Percentiles rank a stretch among this genome's conserved stretches.
phyloP scores from a whole-genome alignment of 1,140 invertebrate species.

The Drosophila lacteicornis region DNA sequence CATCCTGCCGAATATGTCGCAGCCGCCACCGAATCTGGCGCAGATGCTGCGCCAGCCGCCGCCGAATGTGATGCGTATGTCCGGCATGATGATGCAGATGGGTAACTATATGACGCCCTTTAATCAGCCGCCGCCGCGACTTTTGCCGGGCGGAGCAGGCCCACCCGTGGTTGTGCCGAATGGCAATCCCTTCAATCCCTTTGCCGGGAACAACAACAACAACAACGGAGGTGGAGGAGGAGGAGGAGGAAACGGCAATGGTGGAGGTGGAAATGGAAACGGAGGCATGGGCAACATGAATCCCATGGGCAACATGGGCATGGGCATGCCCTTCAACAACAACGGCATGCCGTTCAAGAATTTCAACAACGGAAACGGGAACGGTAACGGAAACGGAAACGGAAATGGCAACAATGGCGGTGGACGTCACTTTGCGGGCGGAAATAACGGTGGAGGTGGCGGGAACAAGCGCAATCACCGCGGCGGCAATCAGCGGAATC shows the following conservation, averaged over 20 bases:
- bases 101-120: slow-evolving; percentile 77
- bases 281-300: slow-evolving; percentile 38
- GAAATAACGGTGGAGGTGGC: slow-evolving; percentile 46
- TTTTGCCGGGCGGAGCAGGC: slow-evolving; percentile 3
- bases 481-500: slow-evolving; percentile 46
- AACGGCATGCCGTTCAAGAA: slow-evolving; percentile 45
- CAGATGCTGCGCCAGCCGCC: slow-evolving; percentile 72
- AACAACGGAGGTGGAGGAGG: slow-evolving; percentile 6
- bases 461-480: slow-evolving; percentile 50
- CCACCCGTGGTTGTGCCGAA: slow-evolving; percentile 60
- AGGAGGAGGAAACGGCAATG: not conserved
- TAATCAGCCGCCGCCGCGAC: slow-evolving; percentile 57
- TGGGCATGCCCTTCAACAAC: slow-evolving; percentile 33
- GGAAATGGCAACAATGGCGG: slow-evolving; percentile 32
- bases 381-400: slow-evolving; percentile 34
- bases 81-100: slow-evolving; percentile 71
- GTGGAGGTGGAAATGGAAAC: slow-evolving; percentile 4
- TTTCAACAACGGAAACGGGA: slow-evolving; percentile 48
- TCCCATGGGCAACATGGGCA: slow-evolving; percentile 32
- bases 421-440: slow-evolving; percentile 45
- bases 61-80: slow-evolving; percentile 57
- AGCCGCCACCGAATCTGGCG: slow-evolving; percentile 62
- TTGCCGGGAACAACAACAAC: slow-evolving; percentile 33
- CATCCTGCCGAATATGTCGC: slow-evolving; percentile 62
- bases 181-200: slow-evolving; percentile 85